Conservation (phyloP, 2,113 vertebrate genomes). For the Poecile atricapillus region DNA sequence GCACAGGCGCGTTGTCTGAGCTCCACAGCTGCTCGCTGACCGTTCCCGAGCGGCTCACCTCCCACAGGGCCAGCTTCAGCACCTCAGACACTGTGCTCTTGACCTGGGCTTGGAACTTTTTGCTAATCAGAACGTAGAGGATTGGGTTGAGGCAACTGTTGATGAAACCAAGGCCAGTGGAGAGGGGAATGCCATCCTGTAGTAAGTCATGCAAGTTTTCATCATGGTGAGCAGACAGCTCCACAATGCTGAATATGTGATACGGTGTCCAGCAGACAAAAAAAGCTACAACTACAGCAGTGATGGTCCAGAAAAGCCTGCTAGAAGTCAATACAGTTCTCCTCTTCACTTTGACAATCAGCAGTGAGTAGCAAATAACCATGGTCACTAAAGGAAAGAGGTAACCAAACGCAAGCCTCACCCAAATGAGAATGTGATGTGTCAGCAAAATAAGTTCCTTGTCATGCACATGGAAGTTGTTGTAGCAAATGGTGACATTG, state of each 20-base stretch:
- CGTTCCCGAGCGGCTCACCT: constrained; percentile 84
- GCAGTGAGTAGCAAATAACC: constrained; percentile 84
- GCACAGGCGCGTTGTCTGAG: constrained; percentile 9
- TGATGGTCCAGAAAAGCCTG: constrained; percentile 86
- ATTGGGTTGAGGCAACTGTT: constrained; percentile 96
- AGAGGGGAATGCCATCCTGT: constrained; percentile 83
- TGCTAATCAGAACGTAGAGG: constrained; percentile 89
- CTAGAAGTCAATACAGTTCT: constrained; percentile 73
- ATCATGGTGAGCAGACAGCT: constrained; percentile 80
- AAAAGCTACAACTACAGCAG: constrained; percentile 86
- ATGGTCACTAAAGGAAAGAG: constrained; percentile 89
- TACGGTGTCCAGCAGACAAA: constrained; percentile 93
- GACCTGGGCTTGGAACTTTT: constrained; percentile 81
- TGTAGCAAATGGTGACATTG: constrained; percentile 85
- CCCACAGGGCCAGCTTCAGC: constrained; percentile 85
- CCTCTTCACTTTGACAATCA: constrained; percentile 77
- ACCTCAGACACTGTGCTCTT: constrained; percentile 80
- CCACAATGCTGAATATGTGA: constrained; percentile 89
- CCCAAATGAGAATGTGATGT: constrained; percentile 79
- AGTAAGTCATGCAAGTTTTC: constrained; percentile 71
- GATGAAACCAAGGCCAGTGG: constrained; percentile 89
- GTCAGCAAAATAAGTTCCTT: constrained; percentile 61
- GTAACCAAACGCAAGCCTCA: constrained; percentile 86
- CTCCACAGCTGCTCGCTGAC: constrained; percentile 78
- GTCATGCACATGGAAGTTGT: constrained; percentile 83